Base-by-base conservation (phyloP, 1,140 invertebrate species). In the Platyura marginata region DNA sequence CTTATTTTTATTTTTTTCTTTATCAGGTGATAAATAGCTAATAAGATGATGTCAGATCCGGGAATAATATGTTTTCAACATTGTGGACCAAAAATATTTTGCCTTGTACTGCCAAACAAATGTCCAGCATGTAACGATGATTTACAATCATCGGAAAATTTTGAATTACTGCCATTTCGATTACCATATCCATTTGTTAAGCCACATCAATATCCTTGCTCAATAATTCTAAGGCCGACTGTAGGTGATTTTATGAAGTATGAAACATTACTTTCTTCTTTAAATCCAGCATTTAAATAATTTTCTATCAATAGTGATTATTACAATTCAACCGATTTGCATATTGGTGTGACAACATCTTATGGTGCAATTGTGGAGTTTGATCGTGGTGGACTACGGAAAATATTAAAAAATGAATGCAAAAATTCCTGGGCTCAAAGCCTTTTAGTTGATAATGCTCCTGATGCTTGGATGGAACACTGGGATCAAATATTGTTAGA, bases 41-140 rank as follows among this genome's bases (percentile, higher is more conserved):
- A n/a, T n/a, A n/a, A n/a, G n/a, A n/a, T n/a, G n/a, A 29, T 29
- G 25, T 8, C 25, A 50, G 79, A 82, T 72, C 77, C 79, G 47
- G 79, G 79, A 48, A 81, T 85, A 56, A 64, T 83, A 53, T 85
- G 81, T 66, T 81, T 81, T 64, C 76, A 83, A 64, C 82, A 87
- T 66, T 85, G 81, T 63, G 71, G 71, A 36, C 68, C 72, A 41
- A 81, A 82, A 70, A 71, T 84, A 45, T 82, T 84, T 66, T 81
- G 77, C 59, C 80, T 82, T 51, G 60, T 66, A 43, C 66, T 85
- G 47, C 79, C 80, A 8, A 68, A 74, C 53, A 56, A 61, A 48
- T 87, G 82, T 55, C 76, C 77, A 44, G 68, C 75, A 45, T 87
- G 81, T 61, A 61, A 69, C 48, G 64, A 63, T 40, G 67, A 71